Conservation (phyloP, 2,797 vertebrate species). For the Moxostoma hubbsi region DNA sequence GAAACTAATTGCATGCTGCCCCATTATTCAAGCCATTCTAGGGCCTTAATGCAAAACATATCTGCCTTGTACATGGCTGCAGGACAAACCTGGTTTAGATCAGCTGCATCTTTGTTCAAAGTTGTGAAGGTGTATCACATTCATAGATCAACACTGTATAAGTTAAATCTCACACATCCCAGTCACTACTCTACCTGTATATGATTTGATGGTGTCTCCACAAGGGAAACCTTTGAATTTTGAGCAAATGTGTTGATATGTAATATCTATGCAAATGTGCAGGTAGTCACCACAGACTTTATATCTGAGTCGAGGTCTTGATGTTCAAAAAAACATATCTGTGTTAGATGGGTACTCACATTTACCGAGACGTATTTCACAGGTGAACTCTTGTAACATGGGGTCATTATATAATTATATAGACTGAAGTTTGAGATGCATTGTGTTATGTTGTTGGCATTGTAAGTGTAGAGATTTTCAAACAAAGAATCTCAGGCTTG, state of each 20-base stretch:
- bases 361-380: slow-evolving; percentile 14
- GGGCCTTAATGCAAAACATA: slow-evolving; percentile 83
- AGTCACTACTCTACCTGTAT: slow-evolving; percentile 17
- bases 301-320: not conserved
- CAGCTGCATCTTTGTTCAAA: not conserved
- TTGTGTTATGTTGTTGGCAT: not conserved
- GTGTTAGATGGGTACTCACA: not conserved
- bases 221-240: slow-evolving; percentile 41
- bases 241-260: slow-evolving; percentile 42
- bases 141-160: slow-evolving; percentile 33
- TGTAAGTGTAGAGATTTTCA: not conserved
- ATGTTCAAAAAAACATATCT: slow-evolving; percentile 19
- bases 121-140: slow-evolving; percentile 26
- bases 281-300: slow-evolving; percentile 25
- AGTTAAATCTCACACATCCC: slow-evolving; percentile 34
- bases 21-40: slow-evolving; percentile 85
- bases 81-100: slow-evolving; percentile 64
- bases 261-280: slow-evolving; percentile 52
- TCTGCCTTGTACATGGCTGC: slow-evolving; percentile 70
- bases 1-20: slow-evolving; percentile 94
- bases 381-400: not conserved
- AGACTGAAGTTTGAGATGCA: slow-evolving; percentile 10
- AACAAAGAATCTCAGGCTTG: not conserved
- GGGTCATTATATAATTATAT: not conserved
- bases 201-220: not conserved